These are phyloP conservation scores for Hydrotaea diabolus DNA, from an alignment of 2,888 invertebrate species.

Conservation along the genomic window DNA sequence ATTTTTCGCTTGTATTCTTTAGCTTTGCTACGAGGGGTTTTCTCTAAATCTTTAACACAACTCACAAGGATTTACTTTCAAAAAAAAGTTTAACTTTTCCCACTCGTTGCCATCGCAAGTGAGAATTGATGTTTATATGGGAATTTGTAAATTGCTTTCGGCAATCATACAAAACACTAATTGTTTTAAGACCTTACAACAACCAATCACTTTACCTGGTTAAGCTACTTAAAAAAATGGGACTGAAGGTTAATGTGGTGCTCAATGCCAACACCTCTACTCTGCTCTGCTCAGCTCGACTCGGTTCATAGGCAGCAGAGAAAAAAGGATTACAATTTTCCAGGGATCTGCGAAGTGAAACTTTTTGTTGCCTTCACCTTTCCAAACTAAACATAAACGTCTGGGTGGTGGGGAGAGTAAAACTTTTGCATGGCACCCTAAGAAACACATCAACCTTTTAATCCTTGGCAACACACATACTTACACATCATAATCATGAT, in stretches of 20 bases:
- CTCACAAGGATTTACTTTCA: too few species aligned
- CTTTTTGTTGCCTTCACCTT: not conserved
- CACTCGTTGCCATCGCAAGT: not conserved
- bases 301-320: not conserved
- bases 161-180: slow-evolving; percentile 26
- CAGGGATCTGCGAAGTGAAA: not conserved
- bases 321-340: slow-evolving; percentile 5
- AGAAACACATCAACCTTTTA: slow-evolving; percentile 21
- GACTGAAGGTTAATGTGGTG: not conserved
- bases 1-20: too few species aligned
- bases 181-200: slow-evolving; percentile 34
- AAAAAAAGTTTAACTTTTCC: too few species aligned
- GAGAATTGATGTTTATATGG: not conserved
- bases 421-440: not conserved
- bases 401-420: too few species aligned
- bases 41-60: too few species aligned
- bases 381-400: not conserved
- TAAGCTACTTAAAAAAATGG: slow-evolving; percentile 29
- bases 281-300: not conserved
- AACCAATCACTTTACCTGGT: slow-evolving; percentile 28
- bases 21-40: too few species aligned
- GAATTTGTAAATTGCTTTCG: slow-evolving; percentile 14
- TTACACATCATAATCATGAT: not conserved
- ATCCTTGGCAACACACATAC: not conserved
- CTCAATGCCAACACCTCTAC: not conserved